These are phyloP conservation scores for Phaethornis superciliosus DNA, from an alignment of 2,113 vertebrate genomes.

Conservation along the genomic window DNA sequence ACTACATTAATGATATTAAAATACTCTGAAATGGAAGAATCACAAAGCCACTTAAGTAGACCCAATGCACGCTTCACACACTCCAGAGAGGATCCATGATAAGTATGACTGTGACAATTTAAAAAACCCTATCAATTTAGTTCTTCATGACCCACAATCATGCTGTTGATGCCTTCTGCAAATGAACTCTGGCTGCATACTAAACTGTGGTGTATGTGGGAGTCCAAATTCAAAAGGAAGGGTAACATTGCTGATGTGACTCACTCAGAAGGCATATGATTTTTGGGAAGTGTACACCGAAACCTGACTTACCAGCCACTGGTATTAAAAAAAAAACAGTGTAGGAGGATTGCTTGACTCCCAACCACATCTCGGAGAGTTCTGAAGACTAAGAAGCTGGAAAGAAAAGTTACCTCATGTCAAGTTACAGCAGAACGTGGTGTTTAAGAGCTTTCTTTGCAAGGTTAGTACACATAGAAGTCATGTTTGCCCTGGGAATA, in stretches of 20 bases:
- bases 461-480: neutral
- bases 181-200: neutral
- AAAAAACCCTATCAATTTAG: rapidly evolving
- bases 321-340: neutral
- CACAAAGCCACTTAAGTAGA: neutral
- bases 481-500: neutral
- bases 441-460: neutral
- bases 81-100: neutral
- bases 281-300: neutral
- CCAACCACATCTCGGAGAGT: neutral
- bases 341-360: neutral
- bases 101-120: neutral
- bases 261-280: neutral
- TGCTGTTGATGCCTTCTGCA: neutral
- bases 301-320: neutral
- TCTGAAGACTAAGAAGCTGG: neutral
- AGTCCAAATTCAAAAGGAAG: neutral
- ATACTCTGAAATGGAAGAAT: neutral
- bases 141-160: neutral
- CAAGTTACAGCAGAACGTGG: neutral
- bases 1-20: neutral
- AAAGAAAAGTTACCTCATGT: neutral
- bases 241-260: neutral
- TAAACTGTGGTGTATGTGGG: neutral
- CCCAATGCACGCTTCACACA: neutral